phyloP scores from a whole-genome alignment of 2,797 vertebrate species.

The Sebastes alutus region DNA sequence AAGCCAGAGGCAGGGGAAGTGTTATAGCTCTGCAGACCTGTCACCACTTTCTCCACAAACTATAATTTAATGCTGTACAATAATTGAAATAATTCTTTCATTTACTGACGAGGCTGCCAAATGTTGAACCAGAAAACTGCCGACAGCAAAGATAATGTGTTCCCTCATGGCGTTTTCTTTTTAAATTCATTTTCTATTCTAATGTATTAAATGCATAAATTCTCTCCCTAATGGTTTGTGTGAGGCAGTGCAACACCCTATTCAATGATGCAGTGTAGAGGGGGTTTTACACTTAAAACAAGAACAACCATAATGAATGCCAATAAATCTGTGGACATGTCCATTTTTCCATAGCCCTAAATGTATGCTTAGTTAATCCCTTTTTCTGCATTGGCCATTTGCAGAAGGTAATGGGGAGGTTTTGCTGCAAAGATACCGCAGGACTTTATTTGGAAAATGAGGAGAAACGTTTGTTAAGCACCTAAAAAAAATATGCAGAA shows the following conservation, averaged over 20 bases:
- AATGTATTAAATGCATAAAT: conserved; percentile 84
- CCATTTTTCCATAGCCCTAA: conserved; percentile 68
- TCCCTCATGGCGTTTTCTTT: conserved; percentile 71
- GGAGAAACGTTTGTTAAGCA: conserved; percentile 27
- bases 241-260: conserved; percentile 69
- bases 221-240: conserved; percentile 78
- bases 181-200: conserved; percentile 80
- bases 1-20: conserved; percentile 76
- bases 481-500: conserved; percentile 66
- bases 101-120: conserved; percentile 82
- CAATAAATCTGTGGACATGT: conserved; percentile 73
- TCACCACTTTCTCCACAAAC: conserved; percentile 76
- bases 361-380: conserved; percentile 74
- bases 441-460: conserved; percentile 22
- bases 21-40: conserved; percentile 79
- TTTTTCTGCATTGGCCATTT: conserved; percentile 67
- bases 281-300: conserved; percentile 77
- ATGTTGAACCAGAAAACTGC: conserved; percentile 81
- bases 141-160: conserved; percentile 78
- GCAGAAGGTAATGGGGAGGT: conserved; percentile 50
- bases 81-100: conserved; percentile 81
- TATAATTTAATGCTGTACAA: conserved; percentile 77
- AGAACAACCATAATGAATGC: conserved; percentile 75
- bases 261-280: conserved; percentile 73
- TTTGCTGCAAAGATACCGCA: conserved; percentile 41